Evolutionary conservation across 2,888 invertebrate genomes (phyloP).

Genomic region (Poecilobothrus nobilitatus): DNA sequence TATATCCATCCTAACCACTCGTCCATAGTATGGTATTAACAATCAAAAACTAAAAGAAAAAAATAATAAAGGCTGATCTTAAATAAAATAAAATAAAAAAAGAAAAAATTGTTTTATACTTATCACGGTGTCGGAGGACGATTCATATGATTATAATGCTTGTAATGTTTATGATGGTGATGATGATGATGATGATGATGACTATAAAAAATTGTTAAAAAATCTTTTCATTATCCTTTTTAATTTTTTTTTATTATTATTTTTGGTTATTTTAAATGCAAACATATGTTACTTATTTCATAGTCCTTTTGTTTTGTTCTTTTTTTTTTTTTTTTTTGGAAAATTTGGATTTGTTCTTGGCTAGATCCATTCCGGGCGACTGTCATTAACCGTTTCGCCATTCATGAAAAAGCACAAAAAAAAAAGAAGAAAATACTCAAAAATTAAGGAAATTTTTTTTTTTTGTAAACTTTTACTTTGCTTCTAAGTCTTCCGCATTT

Average conservation of each 20-base stretch:
- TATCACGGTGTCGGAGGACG: no score
- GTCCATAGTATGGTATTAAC: no score
- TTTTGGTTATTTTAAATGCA: slow-evolving; percentile 3
- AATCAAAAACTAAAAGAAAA: no score
- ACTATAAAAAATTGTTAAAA: neutral
- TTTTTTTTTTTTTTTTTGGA: neutral
- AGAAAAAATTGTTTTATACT: no score
- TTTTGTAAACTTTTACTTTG: no score
- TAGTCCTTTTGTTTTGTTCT: neutral
- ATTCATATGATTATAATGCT: no score
- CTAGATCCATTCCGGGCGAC: neutral
- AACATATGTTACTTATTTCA: slow-evolving; percentile 4
- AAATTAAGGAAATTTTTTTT: neutral
- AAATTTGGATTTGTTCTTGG: neutral
- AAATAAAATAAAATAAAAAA: no score
- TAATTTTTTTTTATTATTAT: neutral
- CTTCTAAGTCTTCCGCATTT: no score
- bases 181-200: neutral
- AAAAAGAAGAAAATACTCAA: neutral
- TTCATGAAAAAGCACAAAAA: neutral
- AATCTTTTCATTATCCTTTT: slow-evolving; percentile 1
- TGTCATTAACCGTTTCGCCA: neutral
- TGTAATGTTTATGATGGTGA: neutral
- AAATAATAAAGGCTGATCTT: no score
- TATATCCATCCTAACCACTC: neutral